Conservation (phyloP, 2,797 vertebrate genomes). For the Danio jaintianensis region DNA sequence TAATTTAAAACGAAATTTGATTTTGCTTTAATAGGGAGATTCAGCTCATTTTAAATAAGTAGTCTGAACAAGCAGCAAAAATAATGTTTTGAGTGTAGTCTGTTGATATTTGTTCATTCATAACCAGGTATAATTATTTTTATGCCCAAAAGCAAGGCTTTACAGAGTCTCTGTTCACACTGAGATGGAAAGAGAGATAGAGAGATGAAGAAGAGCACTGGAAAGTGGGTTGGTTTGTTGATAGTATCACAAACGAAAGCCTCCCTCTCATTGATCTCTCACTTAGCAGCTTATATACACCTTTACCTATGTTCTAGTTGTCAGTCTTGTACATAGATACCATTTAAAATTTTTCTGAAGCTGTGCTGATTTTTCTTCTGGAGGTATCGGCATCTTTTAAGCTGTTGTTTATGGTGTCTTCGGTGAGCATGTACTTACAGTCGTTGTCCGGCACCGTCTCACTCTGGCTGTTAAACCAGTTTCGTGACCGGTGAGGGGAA, state of each 20-base stretch:
- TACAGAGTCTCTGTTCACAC: background rate
- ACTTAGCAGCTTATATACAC: background rate
- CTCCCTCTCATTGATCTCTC: background rate
- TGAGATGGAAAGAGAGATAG: background rate
- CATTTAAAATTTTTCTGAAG: background rate
- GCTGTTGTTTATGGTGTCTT: background rate
- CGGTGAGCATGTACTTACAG: background rate
- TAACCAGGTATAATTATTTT: background rate
- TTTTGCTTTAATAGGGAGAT: too few species aligned
- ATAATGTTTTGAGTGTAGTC: background rate
- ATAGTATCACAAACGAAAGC: background rate
- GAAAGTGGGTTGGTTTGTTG: slow-evolving; percentile 4
- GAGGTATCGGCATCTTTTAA: background rate
- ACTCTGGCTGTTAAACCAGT: slow-evolving; percentile 51
- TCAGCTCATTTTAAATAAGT: too few species aligned
- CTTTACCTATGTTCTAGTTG: background rate
- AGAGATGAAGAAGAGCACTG: background rate
- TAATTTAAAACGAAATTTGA: too few species aligned
- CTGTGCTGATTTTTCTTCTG: background rate
- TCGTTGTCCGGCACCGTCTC: slow-evolving; percentile 26
- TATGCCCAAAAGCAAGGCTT: background rate
- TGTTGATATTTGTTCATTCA: background rate
- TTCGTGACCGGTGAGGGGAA: slow-evolving; percentile 56
- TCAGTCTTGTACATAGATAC: background rate
- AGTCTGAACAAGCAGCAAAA: too few species aligned